Percentiles rank a stretch among this genome's conserved stretches.
Evolutionary conservation across 2,888 invertebrate species (phyloP).

Genomic region (Temnothorax rugatulus): DNA sequence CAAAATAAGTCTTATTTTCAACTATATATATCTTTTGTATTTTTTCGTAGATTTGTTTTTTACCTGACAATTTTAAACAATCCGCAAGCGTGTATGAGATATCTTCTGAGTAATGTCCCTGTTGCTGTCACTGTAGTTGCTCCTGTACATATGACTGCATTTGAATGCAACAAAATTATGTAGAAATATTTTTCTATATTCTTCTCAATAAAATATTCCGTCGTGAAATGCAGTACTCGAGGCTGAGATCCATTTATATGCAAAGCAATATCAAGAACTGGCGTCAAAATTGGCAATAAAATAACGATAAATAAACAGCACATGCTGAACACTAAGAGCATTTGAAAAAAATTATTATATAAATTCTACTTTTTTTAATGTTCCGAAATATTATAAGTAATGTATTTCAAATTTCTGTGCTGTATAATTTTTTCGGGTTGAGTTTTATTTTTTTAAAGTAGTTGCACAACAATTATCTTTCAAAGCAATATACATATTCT

Average conservation of each 20-base stretch:
- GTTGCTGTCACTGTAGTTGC: not conserved
- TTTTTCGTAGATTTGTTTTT: not conserved
- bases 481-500: too few species aligned
- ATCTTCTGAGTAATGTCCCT: conserved; percentile 8
- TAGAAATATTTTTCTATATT: conserved; percentile 35
- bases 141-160: not conserved
- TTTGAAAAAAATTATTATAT: not conserved
- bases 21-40: not conserved
- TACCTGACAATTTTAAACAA: conserved; percentile 29
- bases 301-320: not conserved
- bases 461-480: too few species aligned
- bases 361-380: not conserved
- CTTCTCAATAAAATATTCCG: conserved; percentile 26
- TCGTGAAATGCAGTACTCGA: not conserved
- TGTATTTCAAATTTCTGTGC: not conserved
- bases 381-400: not conserved
- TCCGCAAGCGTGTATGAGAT: conserved; percentile 4
- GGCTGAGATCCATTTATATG: not conserved
- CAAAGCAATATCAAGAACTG: not conserved
- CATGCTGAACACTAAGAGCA: not conserved
- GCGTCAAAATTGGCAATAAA: not conserved
- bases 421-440: too few species aligned
- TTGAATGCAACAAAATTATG: conserved; percentile 1
- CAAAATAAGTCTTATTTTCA: not conserved
- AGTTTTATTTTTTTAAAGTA: too few species aligned